Conservation (phyloP, 2,113 vertebrate species). For the Anarhynchus alexandrinus region DNA sequence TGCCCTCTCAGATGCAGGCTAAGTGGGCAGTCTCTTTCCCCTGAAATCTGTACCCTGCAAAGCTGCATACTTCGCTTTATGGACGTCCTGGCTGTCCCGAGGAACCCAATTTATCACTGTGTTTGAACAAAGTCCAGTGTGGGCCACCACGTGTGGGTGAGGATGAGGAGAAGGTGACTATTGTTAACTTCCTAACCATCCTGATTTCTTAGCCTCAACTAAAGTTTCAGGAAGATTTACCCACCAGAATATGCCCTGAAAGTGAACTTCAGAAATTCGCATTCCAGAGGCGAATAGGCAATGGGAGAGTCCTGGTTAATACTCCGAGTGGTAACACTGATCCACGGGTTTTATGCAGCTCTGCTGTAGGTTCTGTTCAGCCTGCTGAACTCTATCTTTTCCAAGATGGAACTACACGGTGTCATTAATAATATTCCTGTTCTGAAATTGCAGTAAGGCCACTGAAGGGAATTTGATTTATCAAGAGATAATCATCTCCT, state of each 20-base stretch:
- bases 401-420: background rate
- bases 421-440: background rate
- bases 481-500: constrained; percentile 4
- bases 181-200: background rate
- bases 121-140: background rate
- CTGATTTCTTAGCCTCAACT: background rate
- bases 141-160: background rate
- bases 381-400: background rate
- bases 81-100: background rate
- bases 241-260: background rate
- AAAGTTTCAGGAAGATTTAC: background rate
- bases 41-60: background rate
- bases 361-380: background rate
- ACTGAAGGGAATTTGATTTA: constrained; percentile 1
- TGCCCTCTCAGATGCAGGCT: background rate
- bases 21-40: background rate
- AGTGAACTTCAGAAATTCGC: background rate
- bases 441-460: background rate
- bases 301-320: background rate
- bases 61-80: background rate
- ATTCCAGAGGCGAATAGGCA: background rate
- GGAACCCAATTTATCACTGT: background rate
- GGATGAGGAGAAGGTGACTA: accelerated
- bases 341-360: background rate
- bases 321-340: background rate